Evolutionary conservation across 2,888 invertebrate genomes (phyloP).

Genomic region (Dynastes maya): DNA sequence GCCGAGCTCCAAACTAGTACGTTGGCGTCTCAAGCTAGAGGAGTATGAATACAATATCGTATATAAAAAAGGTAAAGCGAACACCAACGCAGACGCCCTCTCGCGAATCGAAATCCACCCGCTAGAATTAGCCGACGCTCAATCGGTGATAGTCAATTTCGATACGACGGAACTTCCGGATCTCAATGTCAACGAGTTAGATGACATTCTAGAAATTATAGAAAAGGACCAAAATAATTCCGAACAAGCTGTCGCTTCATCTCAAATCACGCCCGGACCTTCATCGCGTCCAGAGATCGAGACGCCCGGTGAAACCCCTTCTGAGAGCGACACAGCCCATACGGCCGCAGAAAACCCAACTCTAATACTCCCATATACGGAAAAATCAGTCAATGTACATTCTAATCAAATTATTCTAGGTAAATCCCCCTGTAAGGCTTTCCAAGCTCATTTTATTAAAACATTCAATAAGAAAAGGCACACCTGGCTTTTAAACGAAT

Average conservation of each 20-base stretch:
- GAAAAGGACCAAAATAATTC: background rate
- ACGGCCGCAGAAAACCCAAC: background rate
- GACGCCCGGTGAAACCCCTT: background rate
- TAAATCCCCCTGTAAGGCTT: background rate
- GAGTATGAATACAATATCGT: constrained; percentile 2
- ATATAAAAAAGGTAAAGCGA: background rate
- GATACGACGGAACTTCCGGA: background rate
- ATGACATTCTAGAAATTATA: background rate
- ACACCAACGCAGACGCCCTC: background rate
- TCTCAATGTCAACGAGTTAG: background rate
- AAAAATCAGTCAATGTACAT: background rate
- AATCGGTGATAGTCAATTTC: no score
- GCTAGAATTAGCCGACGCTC: no score
- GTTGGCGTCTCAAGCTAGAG: constrained; percentile 9
- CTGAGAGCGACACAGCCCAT: background rate
- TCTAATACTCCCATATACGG: background rate
- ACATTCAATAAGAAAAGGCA: constrained; percentile 14
- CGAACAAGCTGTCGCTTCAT: background rate
- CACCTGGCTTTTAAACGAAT: constrained; percentile 3
- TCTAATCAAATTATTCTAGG: background rate
- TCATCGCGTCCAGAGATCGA: no score
- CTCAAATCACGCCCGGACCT: background rate
- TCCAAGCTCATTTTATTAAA: background rate
- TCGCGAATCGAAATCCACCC: no score
- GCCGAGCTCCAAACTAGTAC: constrained; percentile 17